Conservation (phyloP, 2,888 invertebrate species). For the Ophion obscuratus region DNA sequence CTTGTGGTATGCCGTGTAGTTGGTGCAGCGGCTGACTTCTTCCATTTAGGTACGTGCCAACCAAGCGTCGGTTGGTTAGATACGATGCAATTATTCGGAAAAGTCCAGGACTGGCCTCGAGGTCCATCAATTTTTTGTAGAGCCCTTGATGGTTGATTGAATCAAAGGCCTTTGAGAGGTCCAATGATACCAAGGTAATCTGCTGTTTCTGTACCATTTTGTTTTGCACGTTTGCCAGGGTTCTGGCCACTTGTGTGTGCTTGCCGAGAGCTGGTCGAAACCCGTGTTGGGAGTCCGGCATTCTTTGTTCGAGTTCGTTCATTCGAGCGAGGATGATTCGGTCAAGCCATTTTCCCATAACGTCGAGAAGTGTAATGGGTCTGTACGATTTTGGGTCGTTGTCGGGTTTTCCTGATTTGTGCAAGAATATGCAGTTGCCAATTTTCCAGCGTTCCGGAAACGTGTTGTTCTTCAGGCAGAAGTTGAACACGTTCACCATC, state of each 20-base stretch:
- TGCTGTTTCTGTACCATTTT: constrained; percentile 21
- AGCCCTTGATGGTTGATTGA: constrained; percentile 30
- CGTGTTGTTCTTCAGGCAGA: constrained; percentile 8
- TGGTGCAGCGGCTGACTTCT: constrained; percentile 9
- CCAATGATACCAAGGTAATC: constrained; percentile 6
- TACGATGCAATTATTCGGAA: constrained; percentile 20
- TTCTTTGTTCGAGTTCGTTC: not conserved
- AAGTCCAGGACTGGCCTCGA: constrained; percentile 18
- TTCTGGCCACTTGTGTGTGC: constrained; percentile 35
- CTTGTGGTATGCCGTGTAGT: constrained; percentile 18
- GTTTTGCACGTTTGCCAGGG: constrained; percentile 11
- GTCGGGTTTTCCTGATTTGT: constrained; percentile 32
- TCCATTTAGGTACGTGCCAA: constrained; percentile 25
- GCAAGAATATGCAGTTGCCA: constrained; percentile 27
- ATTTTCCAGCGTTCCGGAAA: constrained; percentile 32
- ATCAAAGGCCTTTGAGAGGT: constrained; percentile 20
- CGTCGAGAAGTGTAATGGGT: constrained; percentile 42
- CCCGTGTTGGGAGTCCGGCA: constrained; percentile 46
- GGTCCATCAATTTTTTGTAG: constrained; percentile 7
- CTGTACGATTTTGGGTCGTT: constrained; percentile 45
- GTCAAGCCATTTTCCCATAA: constrained; percentile 45
- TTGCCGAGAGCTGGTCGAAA: constrained; percentile 45
- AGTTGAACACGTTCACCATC: constrained; percentile 15
- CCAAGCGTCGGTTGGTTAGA: constrained; percentile 19
- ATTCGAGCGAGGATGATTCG: constrained; percentile 27